Evolutionary conservation across 2,888 invertebrate genomes (phyloP), one percentile per base, ranked within the genome.

Genomic region (Drosophila ustulata): DNA sequence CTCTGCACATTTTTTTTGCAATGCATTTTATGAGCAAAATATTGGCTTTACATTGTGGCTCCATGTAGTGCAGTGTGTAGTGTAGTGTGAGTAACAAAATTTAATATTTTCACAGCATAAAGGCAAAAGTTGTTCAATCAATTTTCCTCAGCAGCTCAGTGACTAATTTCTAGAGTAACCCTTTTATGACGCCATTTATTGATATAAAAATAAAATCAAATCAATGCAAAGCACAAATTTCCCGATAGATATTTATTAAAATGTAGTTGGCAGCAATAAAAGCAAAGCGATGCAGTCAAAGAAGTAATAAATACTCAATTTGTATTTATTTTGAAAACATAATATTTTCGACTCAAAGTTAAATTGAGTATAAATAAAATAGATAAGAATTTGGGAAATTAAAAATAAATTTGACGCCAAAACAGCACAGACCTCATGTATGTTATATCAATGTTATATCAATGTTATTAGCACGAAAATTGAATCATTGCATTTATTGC

Each of bases 21-120:
- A 52, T 52, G 25, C 45, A 47, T 65, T 66, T 53, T 46, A 59
- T 43, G 34, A 41, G 34, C 23, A 45, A 46, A 57, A 65, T 65
- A 57, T 65, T 65, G 57, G 50, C 57, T 65, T 51, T 65, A 28
- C 26, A 52, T 28, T 53, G 18, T 8, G n/a, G 8, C 37, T 7
- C n/a, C 32, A 45, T 55, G 45, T 26, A 34, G n/a, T 45, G 32
- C 32, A 55, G 9, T 56, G 32, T 34, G 32, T 25, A 45, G 32
- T 56, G 8, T 13, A 56, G 13, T 43, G 43, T 55, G n/a, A 25
- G 25, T 0, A 34, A 45, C 13, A 32, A 8, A n/a, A 45, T 45
- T 25, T 45, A 13, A 32, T 13, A 43, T 43, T 43, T 28, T 41
- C 5, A 37, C 51, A 53, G 13, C 28, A 39, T 26, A 4, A 4